These are phyloP conservation scores for Achatina immaculata DNA, from an alignment of 1,140 invertebrate species.

Conservation along the genomic window DNA sequence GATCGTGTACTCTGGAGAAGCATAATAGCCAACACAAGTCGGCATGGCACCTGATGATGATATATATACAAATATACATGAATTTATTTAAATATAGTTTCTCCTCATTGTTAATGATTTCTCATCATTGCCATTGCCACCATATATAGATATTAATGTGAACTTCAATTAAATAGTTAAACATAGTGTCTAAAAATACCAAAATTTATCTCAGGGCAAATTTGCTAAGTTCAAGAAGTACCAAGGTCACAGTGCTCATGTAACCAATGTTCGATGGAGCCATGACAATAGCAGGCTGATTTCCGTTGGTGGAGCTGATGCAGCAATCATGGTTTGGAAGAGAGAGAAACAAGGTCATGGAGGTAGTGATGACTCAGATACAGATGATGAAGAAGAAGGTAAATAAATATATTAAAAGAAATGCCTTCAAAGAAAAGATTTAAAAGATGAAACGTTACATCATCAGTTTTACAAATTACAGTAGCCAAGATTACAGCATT, in stretches of 20 bases:
- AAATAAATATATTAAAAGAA: conserved; percentile 9
- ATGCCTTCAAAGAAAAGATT: not conserved
- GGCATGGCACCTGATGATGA: no score
- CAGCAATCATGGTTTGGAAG: conserved; percentile 70
- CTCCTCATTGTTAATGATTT: no score
- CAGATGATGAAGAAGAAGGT: conserved; percentile 71
- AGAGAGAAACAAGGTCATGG: conserved; percentile 55
- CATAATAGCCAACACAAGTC: no score
- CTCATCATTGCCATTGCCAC: no score
- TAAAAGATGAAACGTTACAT: not conserved
- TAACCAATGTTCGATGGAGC: conserved; percentile 70
- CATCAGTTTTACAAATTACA: no score
- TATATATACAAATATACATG: no score
- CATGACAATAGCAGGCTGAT: conserved; percentile 63
- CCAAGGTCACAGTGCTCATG: conserved; percentile 71
- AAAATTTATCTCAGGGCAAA: conserved; percentile 71
- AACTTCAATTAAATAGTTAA: no score
- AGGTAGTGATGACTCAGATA: conserved; percentile 71
- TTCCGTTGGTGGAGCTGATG: conserved; percentile 70
- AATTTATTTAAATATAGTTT: no score
- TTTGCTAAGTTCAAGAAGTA: conserved; percentile 72
- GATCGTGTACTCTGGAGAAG: no score
- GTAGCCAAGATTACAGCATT: no score
- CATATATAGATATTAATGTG: no score
- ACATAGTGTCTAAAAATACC: no score